A percentile compares a stretch with the other conserved stretches of the same genome.
phyloP scores from a whole-genome alignment of 2,113 vertebrate genomes.

The Odocoileus virginianus region DNA sequence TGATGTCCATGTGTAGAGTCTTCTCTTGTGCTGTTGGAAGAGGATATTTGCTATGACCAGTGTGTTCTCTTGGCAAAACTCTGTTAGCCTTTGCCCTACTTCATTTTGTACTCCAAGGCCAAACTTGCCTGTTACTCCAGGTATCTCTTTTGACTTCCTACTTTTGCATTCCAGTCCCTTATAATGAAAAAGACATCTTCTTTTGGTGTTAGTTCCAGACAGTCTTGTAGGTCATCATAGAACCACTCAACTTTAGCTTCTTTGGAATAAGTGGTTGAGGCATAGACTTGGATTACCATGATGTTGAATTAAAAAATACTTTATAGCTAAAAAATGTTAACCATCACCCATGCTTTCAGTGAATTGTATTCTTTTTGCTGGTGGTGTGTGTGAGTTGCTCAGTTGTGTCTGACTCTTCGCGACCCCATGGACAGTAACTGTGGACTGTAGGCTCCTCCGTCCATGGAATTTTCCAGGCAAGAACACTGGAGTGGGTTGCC shows the following conservation, averaged over 20 bases:
- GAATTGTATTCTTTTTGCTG: background rate
- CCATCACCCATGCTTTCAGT: background rate
- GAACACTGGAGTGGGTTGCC: background rate
- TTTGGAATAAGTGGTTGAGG: background rate
- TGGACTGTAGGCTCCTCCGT: fast-evolving
- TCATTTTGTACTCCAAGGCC: background rate
- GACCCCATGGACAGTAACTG: background rate
- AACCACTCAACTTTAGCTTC: background rate
- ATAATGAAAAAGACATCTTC: background rate
- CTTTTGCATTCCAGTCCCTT: background rate
- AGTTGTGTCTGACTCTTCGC: fast-evolving
- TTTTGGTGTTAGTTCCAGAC: background rate
- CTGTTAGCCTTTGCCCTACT: background rate
- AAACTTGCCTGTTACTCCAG: background rate
- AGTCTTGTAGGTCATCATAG: background rate
- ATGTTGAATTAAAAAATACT: background rate
- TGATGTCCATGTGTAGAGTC: background rate
- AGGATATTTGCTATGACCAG: background rate
- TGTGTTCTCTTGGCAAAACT: background rate
- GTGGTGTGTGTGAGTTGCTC: background rate
- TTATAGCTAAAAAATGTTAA: background rate
- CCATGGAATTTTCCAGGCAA: background rate
- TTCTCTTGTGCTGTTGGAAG: background rate
- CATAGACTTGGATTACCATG: background rate
- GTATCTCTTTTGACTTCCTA: background rate